A percentile compares a stretch with the other conserved stretches of the same genome.
Evolutionary conservation across 2,113 vertebrate genomes (phyloP).

Genomic region (Rana temporaria): DNA sequence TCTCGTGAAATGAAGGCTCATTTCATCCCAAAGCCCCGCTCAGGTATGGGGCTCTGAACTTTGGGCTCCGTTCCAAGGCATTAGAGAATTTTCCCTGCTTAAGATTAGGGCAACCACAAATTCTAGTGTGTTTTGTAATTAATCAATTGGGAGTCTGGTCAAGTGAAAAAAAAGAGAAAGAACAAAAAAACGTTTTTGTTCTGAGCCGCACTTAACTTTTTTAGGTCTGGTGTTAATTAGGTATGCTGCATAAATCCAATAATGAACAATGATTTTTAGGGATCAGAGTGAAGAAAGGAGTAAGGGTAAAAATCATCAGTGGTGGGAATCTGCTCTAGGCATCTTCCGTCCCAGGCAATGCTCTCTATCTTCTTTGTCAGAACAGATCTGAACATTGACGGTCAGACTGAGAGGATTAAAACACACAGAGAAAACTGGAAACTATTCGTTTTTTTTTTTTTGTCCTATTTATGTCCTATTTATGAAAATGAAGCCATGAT

Average conservation of each 20-base stretch:
- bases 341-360: background rate
- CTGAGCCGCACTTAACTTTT: background rate
- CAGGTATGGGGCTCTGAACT: slow-evolving; percentile 67
- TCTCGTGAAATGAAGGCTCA: slow-evolving; percentile 67
- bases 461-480: background rate
- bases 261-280: slow-evolving; percentile 21
- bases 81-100: slow-evolving; percentile 55
- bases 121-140: slow-evolving; percentile 38
- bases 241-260: background rate
- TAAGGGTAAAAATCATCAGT: slow-evolving; percentile 34
- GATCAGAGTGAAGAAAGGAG: slow-evolving; percentile 28
- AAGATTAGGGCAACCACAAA: slow-evolving; percentile 7
- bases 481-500: background rate
- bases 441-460: background rate
- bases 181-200: slow-evolving; percentile 13
- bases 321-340: slow-evolving; percentile 4
- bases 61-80: slow-evolving; percentile 61
- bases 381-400: background rate
- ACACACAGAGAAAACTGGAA: background rate
- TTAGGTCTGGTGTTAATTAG: slow-evolving; percentile 25
- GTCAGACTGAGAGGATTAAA: background rate
- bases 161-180: slow-evolving; percentile 10
- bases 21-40: slow-evolving; percentile 62
- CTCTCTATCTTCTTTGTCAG: background rate
- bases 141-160: slow-evolving; percentile 40